Evolutionary conservation across 2,797 vertebrate species (phyloP), one percentile per base, ranked within the genome.

Genomic region (Euphonia xanthogaster): DNA sequence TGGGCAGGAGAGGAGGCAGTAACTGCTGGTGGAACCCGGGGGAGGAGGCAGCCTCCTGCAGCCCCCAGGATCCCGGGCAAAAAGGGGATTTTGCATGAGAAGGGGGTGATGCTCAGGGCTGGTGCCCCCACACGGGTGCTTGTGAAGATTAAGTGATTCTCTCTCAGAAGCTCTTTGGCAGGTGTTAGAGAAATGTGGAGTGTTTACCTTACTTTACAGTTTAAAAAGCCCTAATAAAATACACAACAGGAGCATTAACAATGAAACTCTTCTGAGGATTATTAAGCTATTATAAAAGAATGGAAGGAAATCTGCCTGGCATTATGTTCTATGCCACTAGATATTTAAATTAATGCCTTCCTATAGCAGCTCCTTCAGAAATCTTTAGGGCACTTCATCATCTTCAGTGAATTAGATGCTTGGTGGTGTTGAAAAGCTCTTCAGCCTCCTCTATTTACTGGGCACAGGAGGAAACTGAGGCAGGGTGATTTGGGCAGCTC

Each of bases 321-420:
- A 44, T 94, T 93, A 66, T 87, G 88, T 85, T 94, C 80, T 50
- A 0, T 79, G 81, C 86, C 83, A 85, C 63, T 42, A 61, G 92
- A 82, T 93, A 82, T 96, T 94, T 85, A 95, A 95, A 96, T 95
- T 79, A 92, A 92, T 89, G 78, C 84, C 61, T 94, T 92, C 67
- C 77, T 91, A 82, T 87, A 79, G 80, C 71, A 70, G 63, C 80
- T 92, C 61, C 92, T 88, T 95, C 81, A 87, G 86, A 93, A 90
- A 79, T 89, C 88, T 96, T 63, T 73, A 20, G 72, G 70, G 86
- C 86, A 79, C 92, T 95, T 88, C n/a, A 90, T 47, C 62, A 68
- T 91, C 83, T 72, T 73, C 53, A 79, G 57, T 53, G 80, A 82
- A 79, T 84, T 75, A 70, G 73, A 24, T 62, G 21, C 67, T 73